A percentile compares a stretch with the other conserved stretches of the same genome.
These are phyloP conservation scores for Drosophila sp. DNA, from an alignment of 1,140 invertebrate species.

Conservation along the genomic window DNA sequence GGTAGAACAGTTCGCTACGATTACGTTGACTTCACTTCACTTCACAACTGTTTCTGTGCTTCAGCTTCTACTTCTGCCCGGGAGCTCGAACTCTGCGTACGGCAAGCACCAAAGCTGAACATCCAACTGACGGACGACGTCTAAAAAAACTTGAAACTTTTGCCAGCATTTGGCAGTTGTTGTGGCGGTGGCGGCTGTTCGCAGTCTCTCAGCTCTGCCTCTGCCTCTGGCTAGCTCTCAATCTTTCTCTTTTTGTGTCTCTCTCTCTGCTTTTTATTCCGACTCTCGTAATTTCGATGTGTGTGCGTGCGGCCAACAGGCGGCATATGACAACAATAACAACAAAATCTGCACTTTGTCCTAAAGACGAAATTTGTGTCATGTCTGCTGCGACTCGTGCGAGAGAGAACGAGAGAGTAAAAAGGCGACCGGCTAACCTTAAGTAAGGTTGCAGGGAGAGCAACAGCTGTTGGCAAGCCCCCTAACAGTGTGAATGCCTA, in stretches of 20 bases:
- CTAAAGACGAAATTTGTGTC: slow-evolving; percentile 43
- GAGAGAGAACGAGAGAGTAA: slow-evolving; percentile 11
- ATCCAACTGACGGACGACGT: slow-evolving; percentile 62
- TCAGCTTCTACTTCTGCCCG: slow-evolving; percentile 17
- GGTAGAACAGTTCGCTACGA: slow-evolving; percentile 62
- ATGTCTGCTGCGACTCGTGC: slow-evolving; percentile 24
- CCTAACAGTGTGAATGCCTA: slow-evolving; percentile 14
- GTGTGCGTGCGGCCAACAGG: slow-evolving; percentile 54
- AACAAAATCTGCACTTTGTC: slow-evolving; percentile 68
- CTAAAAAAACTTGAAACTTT: slow-evolving; percentile 67
- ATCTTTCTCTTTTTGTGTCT: slow-evolving; percentile 29
- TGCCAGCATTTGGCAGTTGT: slow-evolving; percentile 49
- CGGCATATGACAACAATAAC: slow-evolving; percentile 24
- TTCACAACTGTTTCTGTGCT: slow-evolving; percentile 38
- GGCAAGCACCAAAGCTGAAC: slow-evolving; percentile 71
- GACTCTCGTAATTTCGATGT: slow-evolving; percentile 41
- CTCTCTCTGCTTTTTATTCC: slow-evolving; percentile 33
- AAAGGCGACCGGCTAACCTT: slow-evolving; percentile 31
- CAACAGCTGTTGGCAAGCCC: slow-evolving; percentile 60
- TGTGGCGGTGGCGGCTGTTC: slow-evolving; percentile 23
- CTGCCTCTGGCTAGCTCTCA: slow-evolving; percentile 25
- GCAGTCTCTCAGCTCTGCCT: slow-evolving; percentile 17
- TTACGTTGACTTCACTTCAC: slow-evolving; percentile 57
- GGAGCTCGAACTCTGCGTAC: slow-evolving; percentile 66
- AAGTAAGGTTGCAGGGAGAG: slow-evolving; percentile 16